These are phyloP conservation scores for Pseudoips prasinana DNA, from an alignment of 2,888 invertebrate genomes.

Conservation along the genomic window DNA sequence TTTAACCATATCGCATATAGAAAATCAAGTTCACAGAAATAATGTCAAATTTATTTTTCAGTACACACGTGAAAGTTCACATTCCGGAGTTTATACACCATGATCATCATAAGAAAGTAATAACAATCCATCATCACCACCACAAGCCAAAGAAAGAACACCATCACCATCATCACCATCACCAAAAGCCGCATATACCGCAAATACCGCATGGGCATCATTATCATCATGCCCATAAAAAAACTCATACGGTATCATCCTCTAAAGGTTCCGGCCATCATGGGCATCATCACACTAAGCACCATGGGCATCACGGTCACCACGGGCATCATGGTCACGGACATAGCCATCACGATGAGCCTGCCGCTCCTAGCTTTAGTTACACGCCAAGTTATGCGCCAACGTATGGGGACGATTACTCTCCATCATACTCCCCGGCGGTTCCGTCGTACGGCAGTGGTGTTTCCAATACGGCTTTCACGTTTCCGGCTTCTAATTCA, in stretches of 20 bases:
- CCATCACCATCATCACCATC: slow-evolving; percentile 30
- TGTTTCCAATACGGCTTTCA: slow-evolving; percentile 19
- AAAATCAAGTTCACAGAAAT: too few relatives aligned
- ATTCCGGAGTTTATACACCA: slow-evolving; percentile 83
- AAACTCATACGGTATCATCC: slow-evolving; percentile 8
- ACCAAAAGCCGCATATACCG: neutral
- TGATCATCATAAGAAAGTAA: slow-evolving; percentile 69
- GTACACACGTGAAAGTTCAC: slow-evolving; percentile 81
- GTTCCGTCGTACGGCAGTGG: slow-evolving; percentile 44
- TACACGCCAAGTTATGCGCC: slow-evolving; percentile 46
- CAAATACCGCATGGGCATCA: slow-evolving; percentile 33
- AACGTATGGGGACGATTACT: slow-evolving; percentile 56
- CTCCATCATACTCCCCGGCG: slow-evolving; percentile 45
- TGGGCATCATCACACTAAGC: slow-evolving; percentile 33
- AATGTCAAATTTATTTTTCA: slow-evolving; percentile 49
- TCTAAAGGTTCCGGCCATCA: slow-evolving; percentile 37
- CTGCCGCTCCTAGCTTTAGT: slow-evolving; percentile 34
- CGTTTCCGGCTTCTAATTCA: slow-evolving; percentile 8
- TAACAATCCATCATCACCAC: slow-evolving; percentile 56
- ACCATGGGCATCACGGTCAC: slow-evolving; percentile 32
- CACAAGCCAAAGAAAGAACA: slow-evolving; percentile 47
- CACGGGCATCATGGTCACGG: slow-evolving; percentile 27
- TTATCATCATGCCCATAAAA: slow-evolving; percentile 37
- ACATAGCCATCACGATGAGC: slow-evolving; percentile 49
- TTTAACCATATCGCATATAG: too few relatives aligned